These are phyloP conservation scores for Psittacula echo DNA, from an alignment of 2,797 vertebrate species.

Conservation along the genomic window DNA sequence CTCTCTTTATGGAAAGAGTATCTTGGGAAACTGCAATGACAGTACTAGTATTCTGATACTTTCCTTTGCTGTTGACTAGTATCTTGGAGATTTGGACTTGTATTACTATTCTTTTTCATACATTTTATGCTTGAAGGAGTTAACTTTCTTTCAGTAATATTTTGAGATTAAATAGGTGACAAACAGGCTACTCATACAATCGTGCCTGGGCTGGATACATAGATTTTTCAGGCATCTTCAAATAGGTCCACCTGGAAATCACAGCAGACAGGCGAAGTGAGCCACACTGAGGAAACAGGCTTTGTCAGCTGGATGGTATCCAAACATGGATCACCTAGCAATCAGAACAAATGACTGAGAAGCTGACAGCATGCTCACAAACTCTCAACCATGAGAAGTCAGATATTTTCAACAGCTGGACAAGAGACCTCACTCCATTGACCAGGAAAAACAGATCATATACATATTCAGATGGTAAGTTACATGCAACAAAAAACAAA, in stretches of 20 bases:
- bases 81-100: neutral
- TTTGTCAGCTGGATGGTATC: neutral
- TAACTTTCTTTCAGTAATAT: neutral
- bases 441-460: neutral
- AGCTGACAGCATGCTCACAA: neutral
- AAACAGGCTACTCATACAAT: neutral
- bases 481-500: neutral
- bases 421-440: neutral
- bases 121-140: neutral
- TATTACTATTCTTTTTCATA: neutral
- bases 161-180: neutral
- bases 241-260: neutral
- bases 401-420: neutral
- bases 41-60: neutral
- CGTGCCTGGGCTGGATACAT: neutral
- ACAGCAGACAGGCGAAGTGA: neutral
- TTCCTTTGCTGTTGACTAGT: neutral
- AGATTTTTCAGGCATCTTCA: neutral
- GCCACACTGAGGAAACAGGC: neutral
- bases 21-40: neutral
- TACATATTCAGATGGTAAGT: neutral
- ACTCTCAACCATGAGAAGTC: neutral
- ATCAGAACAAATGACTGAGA: neutral
- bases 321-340: neutral
- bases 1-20: neutral